phyloP scores from a whole-genome alignment of 2,113 vertebrate species.

The Paracanthobrama guichenoti region DNA sequence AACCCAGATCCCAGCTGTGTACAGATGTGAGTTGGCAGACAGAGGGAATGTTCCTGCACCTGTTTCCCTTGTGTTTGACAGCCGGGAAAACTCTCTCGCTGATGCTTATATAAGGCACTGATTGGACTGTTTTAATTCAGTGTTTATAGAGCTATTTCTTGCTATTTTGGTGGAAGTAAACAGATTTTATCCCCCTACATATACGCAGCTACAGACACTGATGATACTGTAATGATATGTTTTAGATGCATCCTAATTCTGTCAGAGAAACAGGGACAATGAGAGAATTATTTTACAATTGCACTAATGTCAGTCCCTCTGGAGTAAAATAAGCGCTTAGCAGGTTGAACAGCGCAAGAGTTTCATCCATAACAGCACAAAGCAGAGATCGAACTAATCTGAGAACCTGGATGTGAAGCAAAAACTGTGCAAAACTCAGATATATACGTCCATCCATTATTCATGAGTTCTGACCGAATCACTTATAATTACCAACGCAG shows the following conservation, averaged over 20 bases:
- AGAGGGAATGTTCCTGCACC: neutral
- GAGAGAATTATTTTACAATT: neutral
- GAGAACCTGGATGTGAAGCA: neutral
- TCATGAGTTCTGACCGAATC: neutral
- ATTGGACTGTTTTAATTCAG: neutral
- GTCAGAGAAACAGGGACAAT: too few species aligned
- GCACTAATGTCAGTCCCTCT: neutral
- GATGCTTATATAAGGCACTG: neutral
- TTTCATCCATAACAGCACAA: neutral
- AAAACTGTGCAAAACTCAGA: neutral
- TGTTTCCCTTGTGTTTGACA: neutral
- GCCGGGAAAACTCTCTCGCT: neutral
- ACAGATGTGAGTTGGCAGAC: neutral
- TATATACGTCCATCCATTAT: neutral
- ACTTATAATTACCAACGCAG: neutral
- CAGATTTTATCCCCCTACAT: neutral
- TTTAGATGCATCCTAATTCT: neutral
- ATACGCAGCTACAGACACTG: neutral
- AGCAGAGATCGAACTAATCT: neutral
- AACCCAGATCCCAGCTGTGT: neutral
- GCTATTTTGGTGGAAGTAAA: neutral
- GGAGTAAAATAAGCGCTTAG: neutral
- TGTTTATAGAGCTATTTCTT: neutral
- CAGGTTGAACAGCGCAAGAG: neutral
- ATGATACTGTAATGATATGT: neutral